phyloP scores from a whole-genome alignment of 2,797 vertebrate species.

The Naso thynnoides region DNA sequence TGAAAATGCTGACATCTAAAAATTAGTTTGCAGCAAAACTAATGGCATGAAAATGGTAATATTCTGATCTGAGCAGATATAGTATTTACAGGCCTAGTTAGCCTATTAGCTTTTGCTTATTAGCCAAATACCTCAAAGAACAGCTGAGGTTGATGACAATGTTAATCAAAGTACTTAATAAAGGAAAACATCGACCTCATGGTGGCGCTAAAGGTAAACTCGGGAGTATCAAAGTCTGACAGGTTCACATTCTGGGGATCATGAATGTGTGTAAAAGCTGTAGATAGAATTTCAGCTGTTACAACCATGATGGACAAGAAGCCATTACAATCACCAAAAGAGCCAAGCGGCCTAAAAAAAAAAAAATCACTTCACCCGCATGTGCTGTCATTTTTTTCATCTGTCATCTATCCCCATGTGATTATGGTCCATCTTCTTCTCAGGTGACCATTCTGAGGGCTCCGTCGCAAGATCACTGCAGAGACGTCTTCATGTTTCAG shows the following conservation, averaged over 20 bases:
- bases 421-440: background rate
- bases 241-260: background rate
- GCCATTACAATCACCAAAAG: too few relatives aligned
- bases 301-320: too few relatives aligned
- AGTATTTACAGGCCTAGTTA: background rate
- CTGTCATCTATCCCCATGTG: background rate
- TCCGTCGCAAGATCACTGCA: constrained; percentile 84
- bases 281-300: too few relatives aligned
- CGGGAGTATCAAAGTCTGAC: rapidly evolving
- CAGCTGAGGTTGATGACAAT: background rate
- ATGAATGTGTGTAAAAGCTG: too few relatives aligned
- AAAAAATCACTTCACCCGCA: too few relatives aligned
- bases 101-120: background rate
- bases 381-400: too few relatives aligned
- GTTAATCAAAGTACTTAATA: background rate
- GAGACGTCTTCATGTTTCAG: constrained; percentile 93
- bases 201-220: background rate
- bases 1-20: background rate
- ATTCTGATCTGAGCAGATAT: background rate
- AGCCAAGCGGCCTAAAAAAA: too few relatives aligned
- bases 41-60: too few relatives aligned
- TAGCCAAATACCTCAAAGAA: too few relatives aligned
- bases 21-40: background rate
- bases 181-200: background rate
- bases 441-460: constrained; percentile 79